Conservation (phyloP, 1,140 invertebrate species). For the Melitaea cinxia region DNA sequence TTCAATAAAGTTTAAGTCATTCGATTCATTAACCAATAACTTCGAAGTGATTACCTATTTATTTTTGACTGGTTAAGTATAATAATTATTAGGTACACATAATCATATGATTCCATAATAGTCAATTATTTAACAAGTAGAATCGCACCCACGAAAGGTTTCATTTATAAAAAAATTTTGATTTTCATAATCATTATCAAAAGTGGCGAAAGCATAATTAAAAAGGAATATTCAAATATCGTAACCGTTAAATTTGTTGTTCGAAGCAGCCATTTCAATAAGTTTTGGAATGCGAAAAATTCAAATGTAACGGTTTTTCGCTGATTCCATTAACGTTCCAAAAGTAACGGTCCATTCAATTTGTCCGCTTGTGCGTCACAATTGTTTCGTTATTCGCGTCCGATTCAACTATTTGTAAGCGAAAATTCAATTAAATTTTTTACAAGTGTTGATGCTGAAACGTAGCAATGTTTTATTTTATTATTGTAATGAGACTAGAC, state of each 20-base stretch:
- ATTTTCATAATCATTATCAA: neutral
- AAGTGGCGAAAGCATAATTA: neutral
- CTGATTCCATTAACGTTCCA: slow-evolving; percentile 67
- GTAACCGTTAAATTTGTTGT: slow-evolving; percentile 19
- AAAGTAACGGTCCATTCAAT: slow-evolving; percentile 58
- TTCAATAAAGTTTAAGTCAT: too few relatives aligned
- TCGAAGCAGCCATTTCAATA: slow-evolving; percentile 39
- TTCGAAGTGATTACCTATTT: too few relatives aligned
- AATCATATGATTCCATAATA: too few relatives aligned
- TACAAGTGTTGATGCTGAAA: slow-evolving; percentile 4
- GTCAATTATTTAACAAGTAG: too few relatives aligned
- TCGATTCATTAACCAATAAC: too few relatives aligned
- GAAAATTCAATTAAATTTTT: slow-evolving; percentile 29
- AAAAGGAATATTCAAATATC: slow-evolving; percentile 13
- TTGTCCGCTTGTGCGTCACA: slow-evolving; percentile 56
- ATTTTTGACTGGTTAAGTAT: too few relatives aligned
- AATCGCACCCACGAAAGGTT: too few relatives aligned
- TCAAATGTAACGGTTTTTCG: slow-evolving; percentile 53
- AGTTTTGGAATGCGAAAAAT: slow-evolving; percentile 39
- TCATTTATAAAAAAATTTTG: neutral
- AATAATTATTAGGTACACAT: too few relatives aligned
- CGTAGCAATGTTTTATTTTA: neutral
- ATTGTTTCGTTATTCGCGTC: slow-evolving; percentile 55
- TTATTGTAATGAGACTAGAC: too few relatives aligned
- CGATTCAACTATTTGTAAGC: slow-evolving; percentile 31